Conservation (phyloP, 2,797 vertebrate species). For the Xiphophorus birchmanni region DNA sequence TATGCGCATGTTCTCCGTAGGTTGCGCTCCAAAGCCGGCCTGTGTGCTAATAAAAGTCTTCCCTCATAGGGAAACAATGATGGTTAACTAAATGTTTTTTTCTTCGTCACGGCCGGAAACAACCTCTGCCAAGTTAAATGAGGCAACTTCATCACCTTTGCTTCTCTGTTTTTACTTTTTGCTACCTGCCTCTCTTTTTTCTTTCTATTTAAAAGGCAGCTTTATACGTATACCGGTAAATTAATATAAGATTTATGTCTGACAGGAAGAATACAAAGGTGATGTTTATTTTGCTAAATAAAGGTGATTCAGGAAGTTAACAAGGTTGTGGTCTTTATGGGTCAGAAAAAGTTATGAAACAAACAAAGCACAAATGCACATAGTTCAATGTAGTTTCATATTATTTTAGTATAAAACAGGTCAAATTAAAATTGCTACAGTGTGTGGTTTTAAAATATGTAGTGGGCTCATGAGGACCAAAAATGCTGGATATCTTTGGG, state of each 20-base stretch:
- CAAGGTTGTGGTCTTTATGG: constrained; percentile 50
- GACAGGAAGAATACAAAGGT: constrained; percentile 61
- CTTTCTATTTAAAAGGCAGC: constrained; percentile 34
- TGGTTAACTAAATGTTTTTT: constrained; percentile 54
- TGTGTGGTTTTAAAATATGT: constrained; percentile 5
- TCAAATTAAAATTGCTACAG: not conserved
- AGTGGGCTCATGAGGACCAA: constrained; percentile 15
- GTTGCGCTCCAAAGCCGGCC: constrained; percentile 63
- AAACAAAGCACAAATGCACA: constrained; percentile 1
- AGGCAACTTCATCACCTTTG: constrained; percentile 42
- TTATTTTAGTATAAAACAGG: constrained; percentile 12
- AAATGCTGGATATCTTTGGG: constrained; percentile 9
- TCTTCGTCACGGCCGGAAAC: constrained; percentile 50
- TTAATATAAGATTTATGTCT: constrained; percentile 78
- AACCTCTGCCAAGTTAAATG: constrained; percentile 32
- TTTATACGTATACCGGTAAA: constrained; percentile 70
- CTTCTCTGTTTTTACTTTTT: constrained; percentile 39
- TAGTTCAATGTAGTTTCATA: not conserved
- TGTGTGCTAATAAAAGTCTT: constrained; percentile 80
- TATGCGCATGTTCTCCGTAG: constrained; percentile 32
- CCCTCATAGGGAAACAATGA: constrained; percentile 78
- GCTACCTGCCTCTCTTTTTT: constrained; percentile 28
- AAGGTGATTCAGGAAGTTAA: constrained; percentile 63
- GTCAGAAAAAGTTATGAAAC: constrained; percentile 5
- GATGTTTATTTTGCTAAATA: constrained; percentile 75